Base-by-base conservation (phyloP, 1,140 invertebrate species). In the Acyrthosiphon pisum region DNA sequence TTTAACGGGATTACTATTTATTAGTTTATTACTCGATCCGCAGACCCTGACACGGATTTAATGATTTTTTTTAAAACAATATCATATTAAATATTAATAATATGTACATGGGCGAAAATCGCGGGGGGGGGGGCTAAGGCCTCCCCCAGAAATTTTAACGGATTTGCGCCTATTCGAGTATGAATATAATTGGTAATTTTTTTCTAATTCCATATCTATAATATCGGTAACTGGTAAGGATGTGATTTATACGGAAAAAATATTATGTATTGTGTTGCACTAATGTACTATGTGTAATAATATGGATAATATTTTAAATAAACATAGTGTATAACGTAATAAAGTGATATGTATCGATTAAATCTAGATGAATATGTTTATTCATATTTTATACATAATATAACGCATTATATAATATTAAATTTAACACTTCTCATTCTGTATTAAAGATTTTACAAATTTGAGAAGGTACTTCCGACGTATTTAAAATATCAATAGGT, bases 61-160 rank as follows among this genome's bases (percentile, higher is more conserved):
- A 86, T 48, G 9, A 46, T 86, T 86, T 35, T 87, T 48, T 86
- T 30, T 48, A n/a, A 86, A 84, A 84, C 83, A 84, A 46, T n/a
- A n/a, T 84, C 44, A 44, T 41, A 84, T 30, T 46, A 86, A 86
- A 60, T 60, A 60, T 30, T 86, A 46, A 86, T n/a, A 18, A 41
- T 41, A 41, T 41, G 41, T 41, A 41, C 41, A 41, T 41, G 4
- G 41, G 41, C 41, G 41, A 2, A 41, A 41, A 41, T 41, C 41
- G 41, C 41, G 4, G 41, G 41, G 41, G 4, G 41, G 41, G 41
- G 4, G 41, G 41, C 41, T 41, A 41, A 41, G 41, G 41, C 41
- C 41, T 4, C 41, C 41, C 41, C 41, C 41, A 41, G 41, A 41
- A 41, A 41, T 41, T 41, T 41, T 41, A 41, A 41, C 4, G 41